Base-by-base conservation (phyloP, 2,113 vertebrate genomes). In the Rhinolophus ferrumequinum region DNA sequence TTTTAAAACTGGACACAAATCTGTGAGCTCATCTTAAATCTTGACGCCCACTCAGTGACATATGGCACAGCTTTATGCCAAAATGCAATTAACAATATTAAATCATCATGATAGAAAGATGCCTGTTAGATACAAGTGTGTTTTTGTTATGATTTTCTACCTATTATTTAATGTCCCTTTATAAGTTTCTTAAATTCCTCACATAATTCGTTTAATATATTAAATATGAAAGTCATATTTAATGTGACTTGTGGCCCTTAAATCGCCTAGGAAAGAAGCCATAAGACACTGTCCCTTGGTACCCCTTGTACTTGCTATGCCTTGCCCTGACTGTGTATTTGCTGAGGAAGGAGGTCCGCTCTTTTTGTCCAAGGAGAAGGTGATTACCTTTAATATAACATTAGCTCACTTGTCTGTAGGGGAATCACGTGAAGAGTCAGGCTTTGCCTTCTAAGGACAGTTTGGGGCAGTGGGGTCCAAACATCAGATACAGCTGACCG, bases 1-100 rank as follows among this genome's bases (percentile, higher is more conserved):
- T 73, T 83, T 96, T 85, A 97, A 97, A 84, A 84, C 94, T 95
- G 88, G 72, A 77, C 26, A 73, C 69, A 94, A 97, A 93, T 84
- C 24, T 97, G 35, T 66, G 80, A 97, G 75, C 70, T 94, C 64
- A 93, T 83, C 88, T 93, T 0, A 38, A 47, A 67, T n/a, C 70
- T 93, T 81, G 72, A 97, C 95, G 93, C 80, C 30, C 38, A 19
- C 10, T 11, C 21, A 16, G 1, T 47, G 77, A 47, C 24, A 38
- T 79, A 8, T 38, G 14, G 19, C 33, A 1, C 14, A 21, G 58
- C 56, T 76, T 64, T 60, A 28, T 44, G 16, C 60, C 44, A 66
- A 75, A 70, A 67, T 10, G 21, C 64, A 16, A 6, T 30, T 21
- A 47, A 22, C 33, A 56, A 1, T 6, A 2, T 4, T 28, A 47